phyloP scores from a whole-genome alignment of 92 coral and sea anemone species.

The Hydrozoanthus gracilis region DNA sequence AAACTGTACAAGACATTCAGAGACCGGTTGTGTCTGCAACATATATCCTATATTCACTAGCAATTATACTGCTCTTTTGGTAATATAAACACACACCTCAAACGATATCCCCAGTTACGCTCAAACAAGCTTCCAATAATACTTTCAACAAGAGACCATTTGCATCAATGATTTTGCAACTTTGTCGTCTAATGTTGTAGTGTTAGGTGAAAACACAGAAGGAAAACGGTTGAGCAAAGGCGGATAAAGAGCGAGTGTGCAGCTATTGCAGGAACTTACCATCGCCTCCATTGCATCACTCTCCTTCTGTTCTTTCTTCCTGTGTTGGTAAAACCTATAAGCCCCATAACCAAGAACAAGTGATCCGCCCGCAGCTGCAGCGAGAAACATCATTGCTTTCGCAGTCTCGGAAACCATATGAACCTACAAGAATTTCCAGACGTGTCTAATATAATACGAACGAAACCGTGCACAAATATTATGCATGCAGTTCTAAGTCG shows the following conservation, averaged over 20 bases:
- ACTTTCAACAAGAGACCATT: too few species aligned
- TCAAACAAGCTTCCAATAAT: too few species aligned
- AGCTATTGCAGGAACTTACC: slow-evolving; percentile 26
- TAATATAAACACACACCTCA: too few species aligned
- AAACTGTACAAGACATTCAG: too few species aligned
- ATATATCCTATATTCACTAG: too few species aligned
- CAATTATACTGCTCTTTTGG: too few species aligned
- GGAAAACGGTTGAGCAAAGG: too few species aligned
- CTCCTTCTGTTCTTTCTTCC: slow-evolving; percentile 39
- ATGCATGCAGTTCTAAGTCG: not conserved
- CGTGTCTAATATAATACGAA: not conserved
- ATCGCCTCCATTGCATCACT: slow-evolving; percentile 46
- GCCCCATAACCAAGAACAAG: slow-evolving; percentile 40
- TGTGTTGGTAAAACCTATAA: slow-evolving; percentile 30
- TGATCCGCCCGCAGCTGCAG: slow-evolving; percentile 43
- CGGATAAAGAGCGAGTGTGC: not conserved
- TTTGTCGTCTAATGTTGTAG: too few species aligned
- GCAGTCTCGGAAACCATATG: slow-evolving; percentile 53
- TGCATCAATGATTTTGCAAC: too few species aligned
- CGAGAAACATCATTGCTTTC: slow-evolving; percentile 30
- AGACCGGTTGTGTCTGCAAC: too few species aligned
- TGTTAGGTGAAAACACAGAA: too few species aligned
- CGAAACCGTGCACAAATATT: not conserved
- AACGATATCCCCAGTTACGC: too few species aligned
- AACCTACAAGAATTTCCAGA: not conserved